Base-by-base conservation (phyloP, 2,113 vertebrate genomes). In the Aythya baeri region DNA sequence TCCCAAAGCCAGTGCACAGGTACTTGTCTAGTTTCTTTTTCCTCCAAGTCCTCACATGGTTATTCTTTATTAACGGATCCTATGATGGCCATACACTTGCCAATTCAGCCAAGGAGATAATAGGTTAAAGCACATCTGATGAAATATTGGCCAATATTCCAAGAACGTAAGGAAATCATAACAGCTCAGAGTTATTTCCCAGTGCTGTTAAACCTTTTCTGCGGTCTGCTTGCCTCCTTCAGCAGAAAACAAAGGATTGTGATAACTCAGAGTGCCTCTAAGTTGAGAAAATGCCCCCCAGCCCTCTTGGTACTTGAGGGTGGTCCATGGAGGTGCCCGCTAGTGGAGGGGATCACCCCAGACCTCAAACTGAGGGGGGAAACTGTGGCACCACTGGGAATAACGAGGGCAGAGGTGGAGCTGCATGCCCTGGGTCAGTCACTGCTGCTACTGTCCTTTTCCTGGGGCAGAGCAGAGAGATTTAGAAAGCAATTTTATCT, bases 231-330 rank as follows among this genome's bases (percentile, higher is more conserved):
- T 74, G 50, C 59, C 71, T 65, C 17, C n/a, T 36, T 94, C 85
- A 78, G 49, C 73, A 82, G 79, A 94, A 93, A 95, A 96, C 27
- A 80, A 82, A 84, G 74, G 68, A 71, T 73, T 22, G 11, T 76
- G 73, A 90, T 78, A 86, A 38, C 41, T 86, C 86, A 83, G 76
- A 84, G 54, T 91, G 85, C 66, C 95, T 90, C 91, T 96, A 85
- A 91, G 86, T 59, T 83, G 90, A 16, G 73, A 85, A 94, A 92
- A 93, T 89, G 83, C 29, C 9, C 63, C 20, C 12, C 13, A 23
- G 2, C 20, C 23, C 41, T 81, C 27, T 49, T 93, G 71, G 52
- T 41, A 59, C 63, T 71, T 94, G 32, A 7, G n/a, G 65, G 76
- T 41, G 22, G n/a, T 85, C 85, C 7, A 15, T 17, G 34, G 18